Evolutionary conservation across 2,113 vertebrate genomes (phyloP), one percentile per base, ranked within the genome.

Genomic region (Chamaea fasciata): DNA sequence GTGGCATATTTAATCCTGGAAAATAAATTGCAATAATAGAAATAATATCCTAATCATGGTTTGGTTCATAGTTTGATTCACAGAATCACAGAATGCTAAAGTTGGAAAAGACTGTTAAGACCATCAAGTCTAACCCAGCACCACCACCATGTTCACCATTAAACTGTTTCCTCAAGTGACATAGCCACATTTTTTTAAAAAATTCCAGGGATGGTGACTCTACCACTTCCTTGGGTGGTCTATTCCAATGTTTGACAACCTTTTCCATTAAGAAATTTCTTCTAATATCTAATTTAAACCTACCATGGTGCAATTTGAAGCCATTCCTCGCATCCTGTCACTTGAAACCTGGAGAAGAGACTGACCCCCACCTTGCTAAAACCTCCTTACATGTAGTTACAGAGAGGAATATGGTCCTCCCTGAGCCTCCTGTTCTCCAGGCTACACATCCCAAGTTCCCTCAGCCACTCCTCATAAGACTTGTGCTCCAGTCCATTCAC

Each of bases 81-180:
- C 5, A 35, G 35, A 57, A 57, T n/a, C 60, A 67, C 52, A 35
- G 44, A 67, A 57, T 50, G 10, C 8, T 67, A 11, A 20, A 15
- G 62, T 6, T 67, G 52, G 35, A 42, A 42, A 75, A 16, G 13
- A 67, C 21, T 49, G 65, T 30, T 26, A 65, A 41, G 35, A 49
- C 23, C n/a, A 47, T 19, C 6, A 65, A 56, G 41, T 75, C 60
- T 47, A 26, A 76, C 52, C 16, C 21, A 67, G 35, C 10, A 50
- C 31, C 37, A 67, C 31, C 20, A 26, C 31, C 35, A 50, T 21
- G 10, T 26, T 49, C 26, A 67, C 35, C 42, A 56, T 57, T n/a
- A 41, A 41, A 49, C 18, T 0, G 0, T 6, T 19, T 53, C 19
- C 28, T 47, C 47, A n/a, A 53, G 23, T n/a, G 47, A 37, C n/a